A percentile compares a stretch with the other conserved stretches of the same genome.
phyloP scores from a whole-genome alignment of 2,888 invertebrate species.

The Drosophila peninsularis region DNA sequence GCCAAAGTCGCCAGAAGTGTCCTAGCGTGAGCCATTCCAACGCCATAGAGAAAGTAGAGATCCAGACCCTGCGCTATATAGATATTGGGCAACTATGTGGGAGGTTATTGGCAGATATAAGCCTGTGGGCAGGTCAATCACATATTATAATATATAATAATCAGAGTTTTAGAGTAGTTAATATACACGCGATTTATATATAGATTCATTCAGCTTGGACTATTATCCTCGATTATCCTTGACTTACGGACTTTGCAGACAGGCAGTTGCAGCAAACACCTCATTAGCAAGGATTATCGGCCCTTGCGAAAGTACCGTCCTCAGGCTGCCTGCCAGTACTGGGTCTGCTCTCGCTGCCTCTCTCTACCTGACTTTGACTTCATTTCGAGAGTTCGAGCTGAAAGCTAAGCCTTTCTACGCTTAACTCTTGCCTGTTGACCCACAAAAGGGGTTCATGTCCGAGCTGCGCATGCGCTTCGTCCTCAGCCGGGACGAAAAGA shows the following conservation, averaged over 20 bases:
- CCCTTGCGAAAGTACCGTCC: slow-evolving; percentile 3
- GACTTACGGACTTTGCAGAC: slow-evolving; percentile 77
- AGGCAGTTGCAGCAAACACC: slow-evolving; percentile 57
- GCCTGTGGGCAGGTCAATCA: no score
- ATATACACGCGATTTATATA: background rate
- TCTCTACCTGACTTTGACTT: slow-evolving; percentile 64
- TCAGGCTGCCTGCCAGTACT: background rate
- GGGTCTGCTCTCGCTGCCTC: no score
- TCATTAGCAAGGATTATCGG: slow-evolving; percentile 80
- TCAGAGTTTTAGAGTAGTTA: no score
- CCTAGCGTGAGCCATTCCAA: slow-evolving; percentile 39
- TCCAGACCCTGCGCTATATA: no score
- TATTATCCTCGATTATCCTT: slow-evolving; percentile 76
- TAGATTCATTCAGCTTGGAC: slow-evolving; percentile 43
- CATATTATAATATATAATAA: no score
- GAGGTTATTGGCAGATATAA: no score
- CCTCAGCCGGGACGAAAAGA: slow-evolving; percentile 42
- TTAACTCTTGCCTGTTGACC: slow-evolving; percentile 65
- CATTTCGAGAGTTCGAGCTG: background rate
- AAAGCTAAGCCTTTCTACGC: slow-evolving; percentile 75
- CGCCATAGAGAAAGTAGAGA: background rate
- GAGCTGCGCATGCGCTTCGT: slow-evolving; percentile 66
- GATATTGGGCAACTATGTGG: no score
- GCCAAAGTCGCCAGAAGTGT: slow-evolving; percentile 36
- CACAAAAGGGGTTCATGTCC: slow-evolving; percentile 70